A percentile compares a stretch with the other conserved stretches of the same genome.
These are phyloP conservation scores for Cecidostiba fungosa DNA, from an alignment of 2,888 invertebrate species.

Conservation along the genomic window DNA sequence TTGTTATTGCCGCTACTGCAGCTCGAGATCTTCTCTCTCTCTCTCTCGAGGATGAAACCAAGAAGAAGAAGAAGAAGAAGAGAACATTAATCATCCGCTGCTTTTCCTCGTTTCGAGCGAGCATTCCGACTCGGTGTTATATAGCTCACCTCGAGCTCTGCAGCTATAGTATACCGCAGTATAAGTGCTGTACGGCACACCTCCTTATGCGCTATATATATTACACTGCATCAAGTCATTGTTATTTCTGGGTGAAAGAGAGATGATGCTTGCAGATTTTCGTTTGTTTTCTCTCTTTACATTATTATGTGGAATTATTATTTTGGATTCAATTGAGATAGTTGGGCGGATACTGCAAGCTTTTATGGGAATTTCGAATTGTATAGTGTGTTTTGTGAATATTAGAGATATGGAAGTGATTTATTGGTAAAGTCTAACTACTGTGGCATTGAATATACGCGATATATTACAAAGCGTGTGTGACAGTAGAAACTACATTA, in stretches of 20 bases:
- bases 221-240: conserved; percentile 35
- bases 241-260: conserved; percentile 20
- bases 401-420: no score
- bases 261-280: neutral
- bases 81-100: conserved; percentile 56
- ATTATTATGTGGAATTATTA: neutral
- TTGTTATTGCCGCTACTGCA: conserved; percentile 9
- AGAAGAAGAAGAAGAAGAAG: conserved; percentile 16
- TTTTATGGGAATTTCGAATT: no score
- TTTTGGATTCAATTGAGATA: neutral
- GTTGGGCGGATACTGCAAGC: no score
- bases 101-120: conserved; percentile 44
- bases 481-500: neutral
- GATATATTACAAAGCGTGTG: no score
- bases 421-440: neutral
- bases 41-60: neutral
- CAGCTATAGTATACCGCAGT: neutral
- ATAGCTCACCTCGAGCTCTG: neutral
- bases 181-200: neutral
- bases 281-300: neutral
- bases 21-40: neutral
- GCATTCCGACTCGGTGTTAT: neutral
- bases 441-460: no score
- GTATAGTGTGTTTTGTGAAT: no score
- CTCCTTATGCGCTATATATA: neutral